These are phyloP conservation scores for Turritopsis dohrnii DNA, from an alignment of 30 jellyfish, hydroid and myxozoan genomes.

Conservation along the genomic window DNA sequence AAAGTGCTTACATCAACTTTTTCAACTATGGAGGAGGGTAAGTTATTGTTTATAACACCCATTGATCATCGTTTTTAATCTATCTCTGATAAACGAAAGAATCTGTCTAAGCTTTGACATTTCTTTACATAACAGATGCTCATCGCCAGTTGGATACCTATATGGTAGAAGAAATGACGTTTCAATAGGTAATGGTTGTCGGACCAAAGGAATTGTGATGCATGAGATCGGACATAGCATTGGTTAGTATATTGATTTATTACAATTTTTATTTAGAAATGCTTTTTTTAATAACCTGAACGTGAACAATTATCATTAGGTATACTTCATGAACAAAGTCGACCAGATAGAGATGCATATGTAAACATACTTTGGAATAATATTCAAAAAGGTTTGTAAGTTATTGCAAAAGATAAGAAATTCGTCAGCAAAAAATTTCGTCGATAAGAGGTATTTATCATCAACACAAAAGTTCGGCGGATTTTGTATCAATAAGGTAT, in stretches of 20 bases:
- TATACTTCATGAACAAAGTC: constrained; percentile 1
- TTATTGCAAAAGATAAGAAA: no score
- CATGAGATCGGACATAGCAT: constrained; percentile 35
- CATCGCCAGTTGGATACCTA: constrained; percentile 39
- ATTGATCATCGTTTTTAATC: no score
- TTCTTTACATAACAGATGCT: no score
- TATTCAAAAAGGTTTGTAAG: not conserved
- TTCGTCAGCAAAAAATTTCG: no score
- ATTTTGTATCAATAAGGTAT: no score
- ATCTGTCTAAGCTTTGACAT: no score
- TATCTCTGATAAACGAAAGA: no score
- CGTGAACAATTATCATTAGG: not conserved
- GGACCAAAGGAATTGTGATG: constrained; percentile 15
- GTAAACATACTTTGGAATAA: not conserved
- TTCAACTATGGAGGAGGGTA: constrained; percentile 22
- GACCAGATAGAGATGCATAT: not conserved
- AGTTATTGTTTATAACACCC: not conserved
- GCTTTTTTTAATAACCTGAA: not conserved
- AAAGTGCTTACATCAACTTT: constrained; percentile 7
- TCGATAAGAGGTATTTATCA: no score
- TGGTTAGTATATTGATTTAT: no score
- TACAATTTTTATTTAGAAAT: no score
- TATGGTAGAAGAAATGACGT: constrained; percentile 3
- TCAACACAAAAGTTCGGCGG: no score
- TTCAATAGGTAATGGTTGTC: constrained; percentile 25